These are phyloP conservation scores for Conomelus anceps DNA, from an alignment of 2,888 invertebrate species.

Conservation along the genomic window DNA sequence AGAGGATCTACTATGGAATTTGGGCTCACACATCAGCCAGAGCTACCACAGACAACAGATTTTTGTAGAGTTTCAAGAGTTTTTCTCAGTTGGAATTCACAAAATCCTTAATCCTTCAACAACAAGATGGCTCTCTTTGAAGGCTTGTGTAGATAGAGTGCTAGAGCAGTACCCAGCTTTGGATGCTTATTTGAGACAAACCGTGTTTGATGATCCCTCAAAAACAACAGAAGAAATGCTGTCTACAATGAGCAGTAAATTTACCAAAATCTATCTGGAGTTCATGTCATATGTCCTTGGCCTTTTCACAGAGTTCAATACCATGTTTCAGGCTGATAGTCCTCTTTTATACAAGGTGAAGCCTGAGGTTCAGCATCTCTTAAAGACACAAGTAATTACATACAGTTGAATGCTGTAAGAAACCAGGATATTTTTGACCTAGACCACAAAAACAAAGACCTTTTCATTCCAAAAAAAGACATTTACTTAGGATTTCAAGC, in stretches of 20 bases:
- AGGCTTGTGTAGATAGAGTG: constrained; percentile 1
- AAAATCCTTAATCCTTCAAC: background rate
- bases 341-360: background rate
- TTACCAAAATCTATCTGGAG: too few species aligned
- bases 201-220: background rate
- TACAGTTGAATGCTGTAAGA: background rate
- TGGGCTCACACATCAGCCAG: background rate
- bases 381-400: background rate
- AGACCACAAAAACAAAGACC: constrained; percentile 8
- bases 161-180: background rate
- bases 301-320: background rate
- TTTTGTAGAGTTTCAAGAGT: background rate
- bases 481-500: constrained; percentile 9
- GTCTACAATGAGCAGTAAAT: too few species aligned
- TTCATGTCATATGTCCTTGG: background rate
- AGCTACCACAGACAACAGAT: background rate
- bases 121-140: background rate
- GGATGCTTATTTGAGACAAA: too few species aligned
- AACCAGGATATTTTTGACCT: constrained; percentile 8
- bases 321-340: background rate
- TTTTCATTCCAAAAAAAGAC: background rate
- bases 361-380: background rate
- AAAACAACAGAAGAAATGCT: background rate
- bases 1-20: constrained; percentile 4
- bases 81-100: background rate